Evolutionary conservation across 2,797 vertebrate genomes (phyloP).

Genomic region (Crocodylus rhombifer): DNA sequence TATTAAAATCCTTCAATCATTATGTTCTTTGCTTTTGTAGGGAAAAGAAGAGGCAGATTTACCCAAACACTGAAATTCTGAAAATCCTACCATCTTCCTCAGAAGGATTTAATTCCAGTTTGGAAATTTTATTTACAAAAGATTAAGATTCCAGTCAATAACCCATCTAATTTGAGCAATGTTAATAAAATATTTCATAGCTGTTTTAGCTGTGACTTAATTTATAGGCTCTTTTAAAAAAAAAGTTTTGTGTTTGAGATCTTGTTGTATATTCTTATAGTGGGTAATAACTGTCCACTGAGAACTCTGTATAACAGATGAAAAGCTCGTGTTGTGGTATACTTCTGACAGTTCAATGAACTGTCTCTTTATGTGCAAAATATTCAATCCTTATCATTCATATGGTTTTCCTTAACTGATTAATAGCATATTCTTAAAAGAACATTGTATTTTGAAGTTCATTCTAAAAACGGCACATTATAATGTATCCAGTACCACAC

Average conservation of each 20-base stretch:
- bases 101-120: neutral
- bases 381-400: neutral
- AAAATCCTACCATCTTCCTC: neutral
- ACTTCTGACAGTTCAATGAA: neutral
- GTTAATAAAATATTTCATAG: neutral
- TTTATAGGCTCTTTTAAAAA: fast-evolving
- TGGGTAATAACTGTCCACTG: neutral
- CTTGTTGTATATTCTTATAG: conserved; percentile 1
- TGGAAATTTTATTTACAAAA: neutral
- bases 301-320: neutral
- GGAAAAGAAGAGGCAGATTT: neutral
- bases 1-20: neutral
- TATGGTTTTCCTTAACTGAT: neutral
- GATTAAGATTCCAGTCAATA: neutral
- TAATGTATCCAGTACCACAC: neutral
- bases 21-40: neutral
- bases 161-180: neutral
- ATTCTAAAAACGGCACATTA: neutral
- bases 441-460: neutral
- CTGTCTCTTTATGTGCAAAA: neutral
- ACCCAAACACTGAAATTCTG: fast-evolving
- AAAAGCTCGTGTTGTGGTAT: neutral
- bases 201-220: neutral
- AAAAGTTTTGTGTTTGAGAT: neutral
- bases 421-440: neutral